Evolutionary conservation across 2,797 vertebrate species (phyloP).

Genomic region (Malurus splendens): DNA sequence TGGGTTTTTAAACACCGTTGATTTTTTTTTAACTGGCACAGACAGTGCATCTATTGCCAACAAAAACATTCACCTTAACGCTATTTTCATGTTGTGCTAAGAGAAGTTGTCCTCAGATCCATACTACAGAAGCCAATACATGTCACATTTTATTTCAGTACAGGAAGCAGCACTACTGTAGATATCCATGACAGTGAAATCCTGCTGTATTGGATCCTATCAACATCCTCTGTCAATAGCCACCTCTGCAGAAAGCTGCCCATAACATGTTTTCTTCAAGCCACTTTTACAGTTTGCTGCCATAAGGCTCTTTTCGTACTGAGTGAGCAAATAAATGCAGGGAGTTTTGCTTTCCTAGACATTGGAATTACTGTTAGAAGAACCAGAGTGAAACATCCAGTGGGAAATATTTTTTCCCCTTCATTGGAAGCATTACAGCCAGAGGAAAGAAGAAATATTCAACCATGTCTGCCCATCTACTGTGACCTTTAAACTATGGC

Average conservation of each 20-base stretch:
- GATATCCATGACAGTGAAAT: background rate
- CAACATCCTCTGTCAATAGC: background rate
- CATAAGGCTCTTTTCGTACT: background rate
- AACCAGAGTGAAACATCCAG: background rate
- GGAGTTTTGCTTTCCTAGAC: background rate
- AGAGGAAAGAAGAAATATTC: background rate
- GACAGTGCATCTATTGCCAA: background rate
- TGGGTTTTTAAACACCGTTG: fast-evolving
- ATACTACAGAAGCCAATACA: background rate
- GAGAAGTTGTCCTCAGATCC: background rate
- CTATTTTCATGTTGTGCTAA: background rate
- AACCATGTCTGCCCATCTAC: background rate
- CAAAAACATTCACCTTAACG: background rate
- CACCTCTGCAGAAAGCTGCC: background rate
- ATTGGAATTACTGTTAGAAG: background rate
- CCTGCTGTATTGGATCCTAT: background rate
- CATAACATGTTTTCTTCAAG: background rate
- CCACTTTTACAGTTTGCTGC: background rate
- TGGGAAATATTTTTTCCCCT: background rate
- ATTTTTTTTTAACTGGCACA: background rate
- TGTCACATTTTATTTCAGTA: background rate
- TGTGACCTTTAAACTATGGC: background rate
- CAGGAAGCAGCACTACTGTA: background rate
- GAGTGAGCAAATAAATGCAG: background rate
- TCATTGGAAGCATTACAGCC: background rate